Evolutionary conservation across 1,140 invertebrate species (phyloP), one percentile per base, ranked within the genome.

Genomic region (Leptinotarsa defecta): DNA sequence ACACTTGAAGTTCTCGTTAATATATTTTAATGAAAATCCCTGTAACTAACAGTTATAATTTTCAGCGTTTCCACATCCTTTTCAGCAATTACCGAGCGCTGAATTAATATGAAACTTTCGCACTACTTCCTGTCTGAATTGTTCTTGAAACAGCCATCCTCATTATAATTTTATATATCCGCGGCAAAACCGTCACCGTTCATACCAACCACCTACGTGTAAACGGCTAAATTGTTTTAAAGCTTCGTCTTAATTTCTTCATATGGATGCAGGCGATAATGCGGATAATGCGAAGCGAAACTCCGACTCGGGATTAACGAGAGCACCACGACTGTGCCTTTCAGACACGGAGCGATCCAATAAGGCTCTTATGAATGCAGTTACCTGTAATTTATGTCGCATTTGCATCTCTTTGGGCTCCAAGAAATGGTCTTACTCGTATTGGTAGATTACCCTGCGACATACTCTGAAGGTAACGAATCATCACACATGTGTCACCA

Each of bases 181-280:
- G 68, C 68, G 11, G 13, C 19, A 27, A 61, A 72, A 43, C 43
- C 69, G 48, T 24, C 48, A 57, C 52, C 71, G 71, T 34, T 19
- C 52, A 43, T 52, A 24, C 27, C 57, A 73, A 65, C 24, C 61
- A 49, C 57, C 57, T 73, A 73, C 71, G 71, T 73, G 71, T 62
- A 65, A 71, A 65, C 63, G 43, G 62, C 52, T 65, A 73, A 73
- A 73, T 73, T 73, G 71, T 73, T 73, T 73, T 73, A 73, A 73
- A 73, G 22, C 71, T 64, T 15, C 24, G 63, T 67, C 71, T 73
- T 73, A 73, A 73, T 73, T 73, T 73, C 71, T 73, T 73, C 71
- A 73, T 73, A 73, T 73, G 71, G 71, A 73, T 73, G 71, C 71
- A 73, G 48, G 63, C 52, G 71, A 52, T 73, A 73, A 73, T 73